These are phyloP conservation scores for Scaptomyza hsui DNA, from an alignment of 1,140 invertebrate species.

Conservation along the genomic window DNA sequence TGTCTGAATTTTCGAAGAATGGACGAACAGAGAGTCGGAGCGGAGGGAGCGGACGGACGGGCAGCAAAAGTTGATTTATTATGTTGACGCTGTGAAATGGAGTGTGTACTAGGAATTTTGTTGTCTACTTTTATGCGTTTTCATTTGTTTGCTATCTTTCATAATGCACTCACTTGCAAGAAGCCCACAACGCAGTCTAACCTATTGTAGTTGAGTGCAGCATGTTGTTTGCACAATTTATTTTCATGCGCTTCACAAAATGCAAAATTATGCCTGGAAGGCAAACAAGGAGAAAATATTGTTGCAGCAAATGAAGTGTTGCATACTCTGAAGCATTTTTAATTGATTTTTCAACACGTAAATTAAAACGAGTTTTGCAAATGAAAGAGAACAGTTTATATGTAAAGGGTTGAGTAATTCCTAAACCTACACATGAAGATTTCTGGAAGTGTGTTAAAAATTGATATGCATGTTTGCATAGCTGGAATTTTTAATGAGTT, in stretches of 20 bases:
- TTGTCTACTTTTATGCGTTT: conserved; percentile 54
- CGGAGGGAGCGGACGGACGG: not conserved
- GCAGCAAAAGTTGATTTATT: conserved; percentile 56
- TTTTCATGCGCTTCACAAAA: conserved; percentile 35
- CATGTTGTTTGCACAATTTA: conserved; percentile 40
- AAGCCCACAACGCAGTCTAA: not conserved
- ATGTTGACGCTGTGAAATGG: conserved; percentile 61
- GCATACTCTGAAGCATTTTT: conserved; percentile 27
- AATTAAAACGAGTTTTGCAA: conserved; percentile 12
- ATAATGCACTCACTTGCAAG: conserved; percentile 24
- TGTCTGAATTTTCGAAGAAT: conserved; percentile 25
- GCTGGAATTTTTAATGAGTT: not conserved
- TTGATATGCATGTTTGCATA: not conserved
- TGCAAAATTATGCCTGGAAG: conserved; percentile 25
- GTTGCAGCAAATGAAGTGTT: conserved; percentile 29
- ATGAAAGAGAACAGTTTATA: not conserved
- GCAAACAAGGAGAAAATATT: conserved; percentile 16
- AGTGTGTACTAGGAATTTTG: conserved; percentile 47
- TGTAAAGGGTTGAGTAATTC: not conserved
- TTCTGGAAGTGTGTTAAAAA: not conserved
- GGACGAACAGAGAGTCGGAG: conserved; percentile 1
- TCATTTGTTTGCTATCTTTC: conserved; percentile 46
- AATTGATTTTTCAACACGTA: conserved; percentile 34
- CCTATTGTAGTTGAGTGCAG: conserved; percentile 12
- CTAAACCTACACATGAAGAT: not conserved